phyloP scores from a whole-genome alignment of 2,797 vertebrate species.

The Antrozous pallidus region DNA sequence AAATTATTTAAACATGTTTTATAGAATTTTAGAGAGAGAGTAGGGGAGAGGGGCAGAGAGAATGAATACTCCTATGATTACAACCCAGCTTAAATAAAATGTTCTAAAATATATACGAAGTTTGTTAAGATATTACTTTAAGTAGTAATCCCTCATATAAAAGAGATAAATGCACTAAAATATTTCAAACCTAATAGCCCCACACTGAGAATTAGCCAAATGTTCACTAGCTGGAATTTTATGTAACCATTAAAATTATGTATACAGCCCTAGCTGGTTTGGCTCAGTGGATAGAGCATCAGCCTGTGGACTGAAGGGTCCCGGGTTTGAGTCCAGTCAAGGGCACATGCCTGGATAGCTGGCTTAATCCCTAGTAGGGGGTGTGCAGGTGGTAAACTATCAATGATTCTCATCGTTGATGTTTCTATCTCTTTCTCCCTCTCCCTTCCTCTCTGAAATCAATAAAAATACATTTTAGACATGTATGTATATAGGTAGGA shows the following conservation, averaged over 20 bases:
- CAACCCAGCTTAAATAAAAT: background rate
- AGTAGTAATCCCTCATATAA: background rate
- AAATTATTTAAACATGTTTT: background rate
- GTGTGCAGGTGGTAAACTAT: too few relatives aligned
- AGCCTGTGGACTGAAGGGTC: too few relatives aligned
- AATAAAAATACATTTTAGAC: background rate
- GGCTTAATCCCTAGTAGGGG: too few relatives aligned
- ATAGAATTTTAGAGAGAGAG: too few relatives aligned
- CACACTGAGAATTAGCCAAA: background rate
- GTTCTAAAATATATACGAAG: background rate
- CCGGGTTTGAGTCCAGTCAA: too few relatives aligned
- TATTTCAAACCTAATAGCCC: background rate
- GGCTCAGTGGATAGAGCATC: too few relatives aligned
- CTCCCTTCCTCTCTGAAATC: too few relatives aligned
- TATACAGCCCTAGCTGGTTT: background rate
- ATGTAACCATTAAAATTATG: background rate
- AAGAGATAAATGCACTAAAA: background rate
- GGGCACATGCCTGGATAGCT: too few relatives aligned
- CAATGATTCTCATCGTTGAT: too few relatives aligned
- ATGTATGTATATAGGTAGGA: background rate
- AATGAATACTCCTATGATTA: background rate
- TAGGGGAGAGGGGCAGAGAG: too few relatives aligned
- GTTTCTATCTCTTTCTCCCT: too few relatives aligned
- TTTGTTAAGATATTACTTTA: background rate
- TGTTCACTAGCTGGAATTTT: background rate